Percentiles rank a stretch among this genome's conserved stretches.
These are phyloP conservation scores for Mesembrinibis cayennensis DNA, from an alignment of 2,113 vertebrate species.

Conservation along the genomic window DNA sequence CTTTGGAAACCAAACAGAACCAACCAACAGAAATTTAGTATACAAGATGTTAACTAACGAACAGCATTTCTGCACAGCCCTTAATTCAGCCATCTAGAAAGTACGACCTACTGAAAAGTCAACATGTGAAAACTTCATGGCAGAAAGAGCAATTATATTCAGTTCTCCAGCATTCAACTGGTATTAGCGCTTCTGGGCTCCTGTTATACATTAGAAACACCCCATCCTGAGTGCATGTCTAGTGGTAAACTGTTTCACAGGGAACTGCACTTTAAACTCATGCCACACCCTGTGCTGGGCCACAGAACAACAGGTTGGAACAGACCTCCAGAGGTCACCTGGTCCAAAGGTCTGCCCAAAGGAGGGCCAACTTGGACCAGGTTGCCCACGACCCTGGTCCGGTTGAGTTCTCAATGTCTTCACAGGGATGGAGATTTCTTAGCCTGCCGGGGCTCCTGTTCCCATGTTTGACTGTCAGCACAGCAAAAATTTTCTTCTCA, in stretches of 20 bases:
- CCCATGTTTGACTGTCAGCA: background rate
- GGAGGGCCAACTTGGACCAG: background rate
- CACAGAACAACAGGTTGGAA: background rate
- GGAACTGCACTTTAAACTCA: background rate
- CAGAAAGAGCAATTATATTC: background rate
- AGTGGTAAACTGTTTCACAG: background rate
- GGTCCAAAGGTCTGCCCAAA: background rate
- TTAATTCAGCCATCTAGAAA: background rate
- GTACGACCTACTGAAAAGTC: background rate
- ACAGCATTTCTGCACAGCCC: background rate
- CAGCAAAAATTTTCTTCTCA: background rate
- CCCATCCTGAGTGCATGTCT: background rate
- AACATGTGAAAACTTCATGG: background rate
- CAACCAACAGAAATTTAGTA: background rate
- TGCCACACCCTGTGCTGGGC: accelerated
- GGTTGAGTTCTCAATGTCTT: background rate
- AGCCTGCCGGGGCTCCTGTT: background rate
- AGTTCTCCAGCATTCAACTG: background rate
- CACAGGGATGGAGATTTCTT: background rate
- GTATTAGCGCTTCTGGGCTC: background rate
- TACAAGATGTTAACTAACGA: background rate
- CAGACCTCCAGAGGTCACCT: background rate
- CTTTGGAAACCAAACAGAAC: background rate
- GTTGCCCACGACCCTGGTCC: background rate
- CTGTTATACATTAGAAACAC: background rate